Evolutionary conservation across 1,140 invertebrate genomes (phyloP), one percentile per base, ranked within the genome.

Genomic region (Drosophila erecta): DNA sequence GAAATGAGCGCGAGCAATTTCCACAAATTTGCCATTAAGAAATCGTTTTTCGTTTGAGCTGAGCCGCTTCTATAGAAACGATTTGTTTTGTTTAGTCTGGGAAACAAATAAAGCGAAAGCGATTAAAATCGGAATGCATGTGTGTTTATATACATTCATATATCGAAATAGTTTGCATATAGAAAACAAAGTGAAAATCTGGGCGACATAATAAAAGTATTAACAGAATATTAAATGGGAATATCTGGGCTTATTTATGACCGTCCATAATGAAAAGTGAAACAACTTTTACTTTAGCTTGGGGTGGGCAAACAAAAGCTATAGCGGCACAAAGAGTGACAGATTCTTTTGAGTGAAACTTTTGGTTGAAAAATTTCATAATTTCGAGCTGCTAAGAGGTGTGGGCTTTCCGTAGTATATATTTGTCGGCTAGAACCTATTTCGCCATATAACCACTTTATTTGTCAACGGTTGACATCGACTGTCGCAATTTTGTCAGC

Each of bases 271-370:
- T 40, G 44, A 76, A 87, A 83, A 89, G 76, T 76, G 83, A 87
- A 87, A 84, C 61, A 84, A 89, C 84, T 89, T 89, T 89, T 89
- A 84, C 85, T 89, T 89, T 89, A 66, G 10, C 37, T 22, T 22
- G 40, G 37, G 30, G 27, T 22, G 8, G 30, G 35, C 55, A 44
- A 58, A 87, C 83, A 89, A 87, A 87, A 76, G 84, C 59, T 57
- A 50, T 44, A 46, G 24, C 22, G n/a, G 47, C 40, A 58, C 41
- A 60, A 49, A 57, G 44, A 50, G 35, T 56, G 57, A 71, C 59
- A 81, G 79, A 86, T 81, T 86, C 81, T 85, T 81, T 47, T 47
- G 53, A 76, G 80, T 59, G 80, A 84, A 84, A 79, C 60, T 77
- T 35, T 64, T 53, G 37, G 57, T n/a, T 17, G n/a, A 83, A 62